These are phyloP conservation scores for Amblyopsis hoosieri DNA, from an alignment of 2,797 vertebrate genomes.

Conservation along the genomic window DNA sequence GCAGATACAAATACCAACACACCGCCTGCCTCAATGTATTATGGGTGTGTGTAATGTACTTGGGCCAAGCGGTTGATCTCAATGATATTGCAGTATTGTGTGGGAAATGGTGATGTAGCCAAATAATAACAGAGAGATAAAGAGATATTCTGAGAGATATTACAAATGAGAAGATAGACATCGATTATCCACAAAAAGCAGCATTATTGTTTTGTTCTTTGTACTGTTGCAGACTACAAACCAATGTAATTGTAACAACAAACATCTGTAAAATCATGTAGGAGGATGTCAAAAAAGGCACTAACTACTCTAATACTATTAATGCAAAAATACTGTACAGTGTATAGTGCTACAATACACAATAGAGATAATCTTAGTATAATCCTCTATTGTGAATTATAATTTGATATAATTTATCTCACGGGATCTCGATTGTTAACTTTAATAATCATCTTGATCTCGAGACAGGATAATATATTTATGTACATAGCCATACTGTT, in stretches of 20 bases:
- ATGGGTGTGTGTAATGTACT: constrained; percentile 44
- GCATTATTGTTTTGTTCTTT: constrained; percentile 10
- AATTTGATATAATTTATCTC: constrained; percentile 21
- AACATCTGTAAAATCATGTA: constrained; percentile 57
- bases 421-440: neutral
- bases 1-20: constrained; percentile 62
- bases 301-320: no score
- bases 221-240: constrained; percentile 6
- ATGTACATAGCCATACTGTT: constrained; percentile 1
- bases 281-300: constrained; percentile 44
- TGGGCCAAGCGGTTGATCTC: constrained; percentile 17
- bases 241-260: constrained; percentile 3
- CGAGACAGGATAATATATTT: neutral
- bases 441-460: constrained; percentile 9
- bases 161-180: neutral
- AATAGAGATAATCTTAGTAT: constrained; percentile 8
- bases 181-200: constrained; percentile 18
- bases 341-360: neutral
- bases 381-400: neutral
- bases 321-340: no score
- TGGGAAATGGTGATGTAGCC: constrained; percentile 11
- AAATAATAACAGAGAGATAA: constrained; percentile 2
- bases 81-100: constrained; percentile 3
- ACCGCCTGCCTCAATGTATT: constrained; percentile 39
- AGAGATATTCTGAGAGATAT: neutral